These are phyloP conservation scores for Troides oblongomaculatus DNA, from an alignment of 2,888 invertebrate genomes.

Conservation along the genomic window DNA sequence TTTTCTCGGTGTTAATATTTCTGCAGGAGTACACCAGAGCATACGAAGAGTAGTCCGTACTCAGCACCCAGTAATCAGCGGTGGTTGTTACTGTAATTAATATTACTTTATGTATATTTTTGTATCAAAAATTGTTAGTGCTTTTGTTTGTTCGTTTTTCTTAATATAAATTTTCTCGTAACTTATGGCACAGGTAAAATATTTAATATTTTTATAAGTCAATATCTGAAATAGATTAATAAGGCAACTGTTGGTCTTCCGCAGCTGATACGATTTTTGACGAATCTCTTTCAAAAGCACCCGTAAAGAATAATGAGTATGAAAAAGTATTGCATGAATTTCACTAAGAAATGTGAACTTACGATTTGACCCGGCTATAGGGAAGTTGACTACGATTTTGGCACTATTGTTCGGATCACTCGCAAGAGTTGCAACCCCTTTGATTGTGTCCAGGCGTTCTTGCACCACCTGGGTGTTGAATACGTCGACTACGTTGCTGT, in stretches of 20 bases:
- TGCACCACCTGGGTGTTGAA: constrained; percentile 50
- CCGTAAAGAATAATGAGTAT: too few relatives aligned
- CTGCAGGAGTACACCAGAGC: constrained; percentile 83
- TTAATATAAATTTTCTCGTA: too few relatives aligned
- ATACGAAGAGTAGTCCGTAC: constrained; percentile 82
- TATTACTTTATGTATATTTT: too few relatives aligned
- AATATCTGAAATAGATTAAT: too few relatives aligned
- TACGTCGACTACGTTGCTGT: constrained; percentile 34
- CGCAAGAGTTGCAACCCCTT: constrained; percentile 46
- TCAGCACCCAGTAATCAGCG: constrained; percentile 80
- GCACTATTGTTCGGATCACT: constrained; percentile 79
- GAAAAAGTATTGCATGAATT: too few relatives aligned
- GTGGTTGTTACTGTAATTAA: constrained; percentile 42
- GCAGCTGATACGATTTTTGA: too few relatives aligned
- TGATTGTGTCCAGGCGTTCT: constrained; percentile 47
- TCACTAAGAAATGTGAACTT: constrained; percentile 18
- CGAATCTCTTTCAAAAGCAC: too few relatives aligned
- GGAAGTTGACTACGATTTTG: constrained; percentile 82
- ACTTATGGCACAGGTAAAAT: too few relatives aligned
- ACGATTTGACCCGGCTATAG: constrained; percentile 63
- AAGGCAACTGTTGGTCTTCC: too few relatives aligned
- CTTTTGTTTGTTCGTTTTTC: too few relatives aligned
- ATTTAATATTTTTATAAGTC: too few relatives aligned
- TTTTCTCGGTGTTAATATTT: constrained; percentile 49
- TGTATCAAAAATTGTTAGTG: too few relatives aligned